A percentile compares a stretch with the other conserved stretches of the same genome.
These are phyloP conservation scores for Alviniconcha marisindica DNA, from an alignment of 1,140 invertebrate genomes.

Conservation along the genomic window DNA sequence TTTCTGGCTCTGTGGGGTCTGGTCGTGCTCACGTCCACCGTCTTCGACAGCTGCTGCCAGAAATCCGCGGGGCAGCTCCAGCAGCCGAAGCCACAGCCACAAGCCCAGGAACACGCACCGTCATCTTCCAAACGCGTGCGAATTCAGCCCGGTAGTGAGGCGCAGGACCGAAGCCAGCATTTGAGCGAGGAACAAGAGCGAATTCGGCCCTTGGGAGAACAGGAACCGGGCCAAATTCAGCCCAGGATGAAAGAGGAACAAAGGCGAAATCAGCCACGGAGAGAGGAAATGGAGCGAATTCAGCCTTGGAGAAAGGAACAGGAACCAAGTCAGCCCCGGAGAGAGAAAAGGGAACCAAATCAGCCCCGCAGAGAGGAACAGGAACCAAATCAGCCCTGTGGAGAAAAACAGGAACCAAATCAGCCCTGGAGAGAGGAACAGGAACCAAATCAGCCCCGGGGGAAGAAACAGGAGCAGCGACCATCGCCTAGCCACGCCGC, in stretches of 20 bases:
- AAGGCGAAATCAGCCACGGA: too few species aligned
- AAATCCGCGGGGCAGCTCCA: neutral
- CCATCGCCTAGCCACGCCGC: neutral
- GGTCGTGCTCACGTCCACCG: neutral
- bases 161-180: too few species aligned
- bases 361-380: neutral
- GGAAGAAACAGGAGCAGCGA: neutral
- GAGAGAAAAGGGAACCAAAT: neutral
- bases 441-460: too few species aligned
- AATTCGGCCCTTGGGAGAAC: too few species aligned
- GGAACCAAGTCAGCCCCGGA: neutral
- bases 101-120: neutral
- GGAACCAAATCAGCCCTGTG: too few species aligned
- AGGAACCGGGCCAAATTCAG: too few species aligned
- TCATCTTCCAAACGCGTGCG: neutral
- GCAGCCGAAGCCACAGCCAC: too few species aligned
- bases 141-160: neutral
- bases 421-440: too few species aligned
- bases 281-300: neutral
- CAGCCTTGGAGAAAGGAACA: too few species aligned
- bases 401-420: too few species aligned
- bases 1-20: neutral
- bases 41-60: neutral
- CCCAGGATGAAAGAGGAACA: too few species aligned
- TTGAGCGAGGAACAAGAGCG: neutral